These are phyloP conservation scores for Tenualosa ilisha DNA, from an alignment of 2,797 vertebrate genomes.

Conservation along the genomic window DNA sequence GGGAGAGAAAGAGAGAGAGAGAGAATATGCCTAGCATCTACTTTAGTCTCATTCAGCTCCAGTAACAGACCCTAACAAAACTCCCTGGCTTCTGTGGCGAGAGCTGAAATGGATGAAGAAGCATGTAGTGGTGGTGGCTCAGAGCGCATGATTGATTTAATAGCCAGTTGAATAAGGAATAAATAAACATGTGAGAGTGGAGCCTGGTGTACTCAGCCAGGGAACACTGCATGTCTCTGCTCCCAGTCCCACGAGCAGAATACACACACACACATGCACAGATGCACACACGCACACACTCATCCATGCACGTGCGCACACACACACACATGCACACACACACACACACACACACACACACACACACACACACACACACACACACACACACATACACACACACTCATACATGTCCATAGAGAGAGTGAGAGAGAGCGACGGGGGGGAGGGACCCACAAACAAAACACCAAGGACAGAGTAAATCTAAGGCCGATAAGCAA, in stretches of 20 bases:
- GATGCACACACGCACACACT: background rate
- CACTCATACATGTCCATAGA: too few relatives aligned
- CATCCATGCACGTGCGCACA: too few relatives aligned
- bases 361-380: background rate
- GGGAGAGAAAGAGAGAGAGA: background rate
- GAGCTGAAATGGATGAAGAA: slow-evolving; percentile 50
- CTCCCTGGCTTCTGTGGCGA: slow-evolving; percentile 30
- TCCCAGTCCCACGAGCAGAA: slow-evolving; percentile 42
- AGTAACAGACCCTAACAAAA: slow-evolving; percentile 29
- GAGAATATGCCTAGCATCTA: background rate
- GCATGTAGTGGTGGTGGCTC: slow-evolving; percentile 43
- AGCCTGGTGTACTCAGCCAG: slow-evolving; percentile 44
- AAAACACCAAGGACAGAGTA: slow-evolving; percentile 58
- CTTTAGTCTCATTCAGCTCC: slow-evolving; percentile 31
- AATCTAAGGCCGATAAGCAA: slow-evolving; percentile 54
- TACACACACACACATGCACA: background rate
- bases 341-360: background rate
- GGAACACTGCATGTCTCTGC: slow-evolving; percentile 42
- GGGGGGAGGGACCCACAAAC: background rate
- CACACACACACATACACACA: too few relatives aligned
- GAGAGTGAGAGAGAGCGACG: background rate
- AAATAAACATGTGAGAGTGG: slow-evolving; percentile 61
- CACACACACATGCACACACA: background rate
- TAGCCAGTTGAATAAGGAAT: slow-evolving; percentile 57
- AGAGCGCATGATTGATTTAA: slow-evolving; percentile 63